Percentiles rank a stretch among this genome's conserved stretches.
These are phyloP conservation scores for Catharus bicknelli DNA, from an alignment of 2,113 vertebrate genomes.

Conservation along the genomic window DNA sequence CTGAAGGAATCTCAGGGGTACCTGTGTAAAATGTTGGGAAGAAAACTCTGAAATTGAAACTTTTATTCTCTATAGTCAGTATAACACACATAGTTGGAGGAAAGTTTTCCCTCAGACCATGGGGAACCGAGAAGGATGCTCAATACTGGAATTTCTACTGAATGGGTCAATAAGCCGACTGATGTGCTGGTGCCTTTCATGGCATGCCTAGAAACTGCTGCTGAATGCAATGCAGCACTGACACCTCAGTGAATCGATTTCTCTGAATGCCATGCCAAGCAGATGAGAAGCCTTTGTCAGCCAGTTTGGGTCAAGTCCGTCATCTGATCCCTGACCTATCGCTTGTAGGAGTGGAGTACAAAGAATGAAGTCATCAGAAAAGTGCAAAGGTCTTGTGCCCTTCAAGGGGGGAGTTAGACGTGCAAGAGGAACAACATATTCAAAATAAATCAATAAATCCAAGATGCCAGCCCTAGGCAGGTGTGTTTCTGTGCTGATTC, in stretches of 20 bases:
- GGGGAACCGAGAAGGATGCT: background rate
- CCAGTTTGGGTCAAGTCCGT: conserved; percentile 8
- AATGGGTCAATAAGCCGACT: background rate
- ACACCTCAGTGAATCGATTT: background rate
- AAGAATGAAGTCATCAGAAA: conserved; percentile 47
- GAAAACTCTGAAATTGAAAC: background rate
- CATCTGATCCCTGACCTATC: background rate
- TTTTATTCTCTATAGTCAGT: background rate
- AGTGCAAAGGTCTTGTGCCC: conserved; percentile 8
- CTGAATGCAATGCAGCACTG: conserved; percentile 5
- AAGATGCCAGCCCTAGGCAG: background rate
- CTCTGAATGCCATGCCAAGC: conserved; percentile 12
- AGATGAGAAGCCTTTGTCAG: conserved; percentile 51
- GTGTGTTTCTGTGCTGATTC: background rate
- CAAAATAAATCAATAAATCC: conserved; percentile 28
- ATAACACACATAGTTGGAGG: background rate
- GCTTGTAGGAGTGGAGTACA: background rate
- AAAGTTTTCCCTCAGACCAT: background rate
- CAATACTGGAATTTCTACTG: background rate
- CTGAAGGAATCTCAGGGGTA: background rate
- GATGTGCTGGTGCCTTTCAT: background rate
- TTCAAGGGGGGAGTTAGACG: background rate
- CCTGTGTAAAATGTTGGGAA: background rate
- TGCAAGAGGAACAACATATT: background rate
- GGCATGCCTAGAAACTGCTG: background rate